Evolutionary conservation across 2,888 invertebrate genomes (phyloP).

Genomic region (Schizaphis graminum): DNA sequence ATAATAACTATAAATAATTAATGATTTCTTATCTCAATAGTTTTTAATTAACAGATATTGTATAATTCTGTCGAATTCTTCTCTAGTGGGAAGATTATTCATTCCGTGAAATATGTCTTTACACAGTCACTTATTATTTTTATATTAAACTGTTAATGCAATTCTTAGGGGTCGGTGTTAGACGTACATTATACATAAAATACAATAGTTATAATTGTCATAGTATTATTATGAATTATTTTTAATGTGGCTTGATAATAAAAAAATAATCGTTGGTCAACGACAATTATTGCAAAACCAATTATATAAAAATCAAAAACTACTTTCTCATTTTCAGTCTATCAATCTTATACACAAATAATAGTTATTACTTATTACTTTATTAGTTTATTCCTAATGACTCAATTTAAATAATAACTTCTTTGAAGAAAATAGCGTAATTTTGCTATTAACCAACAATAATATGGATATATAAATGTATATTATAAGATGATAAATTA

Average conservation of each 20-base stretch:
- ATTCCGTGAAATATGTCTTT: background rate
- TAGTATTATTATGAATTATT: background rate
- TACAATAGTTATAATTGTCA: background rate
- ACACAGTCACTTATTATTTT: background rate
- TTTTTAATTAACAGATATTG: background rate
- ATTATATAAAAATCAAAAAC: constrained; percentile 10
- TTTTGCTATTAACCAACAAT: background rate
- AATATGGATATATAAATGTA: no score
- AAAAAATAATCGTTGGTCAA: constrained; percentile 17
- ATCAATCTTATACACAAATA: no score
- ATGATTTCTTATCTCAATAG: background rate
- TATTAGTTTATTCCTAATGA: background rate
- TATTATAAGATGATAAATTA: background rate
- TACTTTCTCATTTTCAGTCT: background rate
- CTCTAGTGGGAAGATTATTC: background rate
- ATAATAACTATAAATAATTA: background rate
- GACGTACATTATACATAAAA: background rate
- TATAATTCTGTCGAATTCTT: background rate
- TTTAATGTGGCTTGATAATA: constrained; percentile 45
- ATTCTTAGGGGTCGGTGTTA: constrained; percentile 5
- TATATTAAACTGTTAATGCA: background rate
- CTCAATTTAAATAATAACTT: background rate
- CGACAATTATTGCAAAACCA: background rate
- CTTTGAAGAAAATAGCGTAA: background rate
- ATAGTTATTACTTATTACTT: background rate